These are phyloP conservation scores for Colletes gigas DNA, from an alignment of 1,140 invertebrate species.

Conservation along the genomic window DNA sequence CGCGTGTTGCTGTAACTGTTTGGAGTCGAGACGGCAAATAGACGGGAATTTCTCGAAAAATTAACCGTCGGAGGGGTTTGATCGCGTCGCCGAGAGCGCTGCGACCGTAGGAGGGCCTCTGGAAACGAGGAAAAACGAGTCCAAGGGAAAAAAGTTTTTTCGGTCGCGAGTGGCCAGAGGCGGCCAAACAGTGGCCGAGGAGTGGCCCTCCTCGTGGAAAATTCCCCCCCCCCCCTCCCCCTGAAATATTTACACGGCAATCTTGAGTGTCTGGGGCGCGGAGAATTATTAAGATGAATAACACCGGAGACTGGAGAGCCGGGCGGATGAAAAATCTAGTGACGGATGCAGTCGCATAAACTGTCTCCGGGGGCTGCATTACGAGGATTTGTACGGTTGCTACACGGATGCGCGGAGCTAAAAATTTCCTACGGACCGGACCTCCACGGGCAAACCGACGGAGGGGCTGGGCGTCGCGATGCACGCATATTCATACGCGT, in stretches of 20 bases:
- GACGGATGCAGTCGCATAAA: conserved; percentile 39
- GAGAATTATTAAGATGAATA: conserved; percentile 36
- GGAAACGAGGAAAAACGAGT: too few species aligned
- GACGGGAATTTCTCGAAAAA: not conserved
- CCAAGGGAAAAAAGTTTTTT: conserved; percentile 2
- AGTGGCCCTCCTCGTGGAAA: conserved; percentile 1
- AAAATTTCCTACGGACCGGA: conserved; percentile 61
- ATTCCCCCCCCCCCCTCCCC: not conserved
- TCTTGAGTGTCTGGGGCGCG: not conserved
- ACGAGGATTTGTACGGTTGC: conserved; percentile 39
- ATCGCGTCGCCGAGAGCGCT: not conserved
- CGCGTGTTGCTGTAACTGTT: too few species aligned
- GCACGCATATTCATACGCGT: conserved; percentile 55
- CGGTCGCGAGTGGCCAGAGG: not conserved
- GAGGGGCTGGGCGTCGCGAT: not conserved
- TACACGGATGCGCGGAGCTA: conserved; percentile 50
- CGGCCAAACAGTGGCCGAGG: not conserved
- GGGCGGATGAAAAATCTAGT: conserved; percentile 15
- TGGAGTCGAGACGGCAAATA: too few species aligned
- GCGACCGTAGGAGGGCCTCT: not conserved
- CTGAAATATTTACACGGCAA: conserved; percentile 33
- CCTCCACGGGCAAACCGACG: conserved; percentile 34
- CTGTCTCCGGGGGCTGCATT: conserved; percentile 23
- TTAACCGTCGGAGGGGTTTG: not conserved
- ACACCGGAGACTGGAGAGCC: not conserved